Evolutionary conservation across 2,888 invertebrate genomes (phyloP), one percentile per base, ranked within the genome.

Genomic region (Diplazon laetatorius): DNA sequence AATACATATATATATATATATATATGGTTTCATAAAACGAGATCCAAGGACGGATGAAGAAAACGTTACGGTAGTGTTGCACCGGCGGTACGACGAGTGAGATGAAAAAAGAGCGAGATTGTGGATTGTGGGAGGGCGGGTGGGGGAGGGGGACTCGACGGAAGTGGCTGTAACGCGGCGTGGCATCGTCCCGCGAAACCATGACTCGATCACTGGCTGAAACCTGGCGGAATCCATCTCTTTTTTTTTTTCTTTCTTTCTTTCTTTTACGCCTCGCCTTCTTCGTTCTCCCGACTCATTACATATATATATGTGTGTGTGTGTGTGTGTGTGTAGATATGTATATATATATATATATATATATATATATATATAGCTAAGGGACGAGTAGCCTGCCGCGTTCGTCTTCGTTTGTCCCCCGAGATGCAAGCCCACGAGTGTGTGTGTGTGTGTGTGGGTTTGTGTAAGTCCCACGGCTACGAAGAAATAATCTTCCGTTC

Each of bases 161-260:
- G 73, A 70, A 76, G 44, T 37, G 42, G 50, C 35, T 35, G 57
- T 25, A 69, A 69, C 78, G 80, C 72, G 83, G 78, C 84, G 83
- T 85, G 83, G 83, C 84, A 86, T 83, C 71, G 84, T 83, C 79
- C 82, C 84, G 84, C 72, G 83, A 82, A 55, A 84, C 82, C 85
- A 85, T 84, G 84, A 85, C 85, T 87, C 76, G 85, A 85, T 85
- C 85, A 82, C 85, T 83, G 48, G 20, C 57, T 63, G 63, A 66
- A 75, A 63, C 57, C 80, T 59, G 16, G 55, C 16, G 14, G 35
- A 55, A 30, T 50, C 70, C 71, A 74, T 80, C 76, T n/a, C 46
- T 44, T 10, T 14, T 73, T 60, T 62, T 79, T 78, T 80, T 66
- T 20, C 68, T 77, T 57, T 39, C 66, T 52, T 76, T 68, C 59